phyloP scores from a whole-genome alignment of 1,140 invertebrate species.

The Vollenhovia emeryi region DNA sequence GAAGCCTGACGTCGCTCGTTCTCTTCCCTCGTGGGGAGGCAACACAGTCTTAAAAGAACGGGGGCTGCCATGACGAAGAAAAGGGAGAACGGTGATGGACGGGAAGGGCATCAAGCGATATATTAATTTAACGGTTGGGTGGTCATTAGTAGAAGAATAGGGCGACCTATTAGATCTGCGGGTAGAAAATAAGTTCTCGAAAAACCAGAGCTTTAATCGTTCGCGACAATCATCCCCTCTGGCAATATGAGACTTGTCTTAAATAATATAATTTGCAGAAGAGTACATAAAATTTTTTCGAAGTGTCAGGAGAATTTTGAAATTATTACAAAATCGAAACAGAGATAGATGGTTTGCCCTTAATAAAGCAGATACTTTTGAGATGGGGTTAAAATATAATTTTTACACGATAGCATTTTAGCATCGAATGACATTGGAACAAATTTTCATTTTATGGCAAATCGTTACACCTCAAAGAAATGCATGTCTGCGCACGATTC shows the following conservation, averaged over 20 bases:
- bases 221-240: background rate
- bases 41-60: constrained; percentile 14
- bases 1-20: constrained; percentile 23
- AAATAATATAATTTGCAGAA: background rate
- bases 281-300: background rate
- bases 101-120: constrained; percentile 20
- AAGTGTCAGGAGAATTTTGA: background rate
- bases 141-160: background rate
- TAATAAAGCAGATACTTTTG: background rate
- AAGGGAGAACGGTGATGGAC: background rate
- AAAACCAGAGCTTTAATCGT: constrained; percentile 13
- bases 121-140: constrained; percentile 48
- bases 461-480: background rate
- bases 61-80: background rate
- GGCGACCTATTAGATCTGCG: background rate
- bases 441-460: background rate
- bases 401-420: background rate
- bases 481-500: background rate
- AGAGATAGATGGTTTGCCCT: background rate
- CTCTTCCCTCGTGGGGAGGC: background rate
- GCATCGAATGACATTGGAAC: background rate
- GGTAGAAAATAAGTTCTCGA: constrained; percentile 9
- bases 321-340: background rate
- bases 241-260: background rate
- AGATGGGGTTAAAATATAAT: background rate